Evolutionary conservation across 30 jellyfish, hydroid and myxozoan genomes (phyloP), one percentile per base, ranked within the genome.

Genomic region (Turritopsis dohrnii): DNA sequence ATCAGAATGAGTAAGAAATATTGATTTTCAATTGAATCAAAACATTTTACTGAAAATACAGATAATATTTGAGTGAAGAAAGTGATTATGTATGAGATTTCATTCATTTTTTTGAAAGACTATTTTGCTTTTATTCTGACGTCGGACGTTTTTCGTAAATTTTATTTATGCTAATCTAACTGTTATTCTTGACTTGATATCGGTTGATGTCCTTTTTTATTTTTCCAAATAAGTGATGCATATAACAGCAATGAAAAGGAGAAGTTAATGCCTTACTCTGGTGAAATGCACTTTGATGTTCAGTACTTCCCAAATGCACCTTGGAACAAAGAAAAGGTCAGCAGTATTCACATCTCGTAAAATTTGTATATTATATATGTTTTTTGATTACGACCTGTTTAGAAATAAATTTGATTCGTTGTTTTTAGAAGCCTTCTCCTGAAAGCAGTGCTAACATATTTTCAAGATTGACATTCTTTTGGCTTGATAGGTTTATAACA

Each of bases 221-320:
- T 21, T 41, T 41, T 41, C 60, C 13, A 3, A 41, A 5, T 41
- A 41, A 41, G 60, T 13, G 60, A 41, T 79, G 77, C 25, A 24
- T 16, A 29, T 7, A 24, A 75, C 13, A 21, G 21, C 41, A n/a
- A 0, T 21, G 85, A 52, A 21, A 23, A 30, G 26, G 26, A 21
- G 52, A 30, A 21, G 41, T 52, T 79, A 81, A 53, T 80, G 74
- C 95, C 95, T 17, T 90, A 90, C 53, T 18, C 75, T 71, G 69
- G 76, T 53, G 83, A 60, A 27, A 52, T 52, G 27, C 81, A 22
- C 66, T 71, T 85, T 8, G 96, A 90, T 60, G 18, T 90, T 83
- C 81, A 77, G 52, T 90, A 90, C 66, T 90, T 90, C 52, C 96
- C 96, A 19, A 75, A 90, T 85, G 90, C 95, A 24, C 95, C 90